Base-by-base conservation (phyloP, 2,113 vertebrate genomes). In the Lota lota region DNA sequence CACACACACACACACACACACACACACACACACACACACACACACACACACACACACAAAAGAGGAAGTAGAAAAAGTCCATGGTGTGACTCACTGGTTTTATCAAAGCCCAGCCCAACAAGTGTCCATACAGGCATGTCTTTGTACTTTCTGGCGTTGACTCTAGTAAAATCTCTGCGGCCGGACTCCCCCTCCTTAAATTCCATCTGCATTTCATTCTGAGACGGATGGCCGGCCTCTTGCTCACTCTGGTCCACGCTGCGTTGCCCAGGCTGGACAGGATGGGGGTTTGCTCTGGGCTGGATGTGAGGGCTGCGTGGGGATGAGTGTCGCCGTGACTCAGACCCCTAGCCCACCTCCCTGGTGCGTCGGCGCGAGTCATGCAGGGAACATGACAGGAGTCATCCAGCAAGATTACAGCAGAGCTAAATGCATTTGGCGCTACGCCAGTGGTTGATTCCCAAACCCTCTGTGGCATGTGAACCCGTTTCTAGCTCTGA, bases 241-340 rank as follows among this genome's bases (percentile, higher is more conserved):
- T 60, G 57, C 61, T 76, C 61, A 53, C 61, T 62, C 22, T 61
- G 68, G 61, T 64, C 63, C 64, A 70, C 58, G 12, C 12, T 18
- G 66, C 72, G 74, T 72, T 57, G 7, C 61, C 24, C 64, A n/a
- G 68, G 65, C 63, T 22, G 74, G 67, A 79, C 85, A 85, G 87
- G 87, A 88, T 80, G 77, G 88, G 82, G 81, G 76, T 80, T n/a
- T 65, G 59, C 33, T 11, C 64, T 24, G 53, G 64, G 73, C 70
- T 73, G 74, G 75, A 70, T 67, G 70, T 51, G 4, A 54, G 69
- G 65, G 66, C 68, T 64, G 21, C 69, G 62, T 24, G 22, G 61
- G 62, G 63, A 79, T 82, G 84, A 83, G 64, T 75, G 70, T 64
- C 24, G 53, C 63, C 14, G 20, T 90, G 84, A 86, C 0, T 53